Base-by-base conservation (phyloP, 2,888 invertebrate genomes). In the Andrena hattorfiana region DNA sequence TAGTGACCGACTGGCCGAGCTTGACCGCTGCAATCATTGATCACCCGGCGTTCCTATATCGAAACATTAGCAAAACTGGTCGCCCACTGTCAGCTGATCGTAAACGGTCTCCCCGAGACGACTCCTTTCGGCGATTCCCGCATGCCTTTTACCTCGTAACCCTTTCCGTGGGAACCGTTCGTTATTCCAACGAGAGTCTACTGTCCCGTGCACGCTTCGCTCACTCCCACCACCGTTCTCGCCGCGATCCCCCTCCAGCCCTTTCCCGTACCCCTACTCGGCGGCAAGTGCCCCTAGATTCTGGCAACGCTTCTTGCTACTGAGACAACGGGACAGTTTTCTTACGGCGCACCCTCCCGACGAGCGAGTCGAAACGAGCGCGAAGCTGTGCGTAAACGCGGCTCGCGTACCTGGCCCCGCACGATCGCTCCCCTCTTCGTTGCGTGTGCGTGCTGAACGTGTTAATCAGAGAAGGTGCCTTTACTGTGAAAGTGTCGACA, bases 271-370 rank as follows among this genome's bases (percentile, higher is more conserved):
- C 71, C 66, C 75, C 84, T 59, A 64, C 23, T 54, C 63, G 49
- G 59, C 70, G 71, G 73, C 82, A 68, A 63, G 79, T 81, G 74
- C 72, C 77, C 71, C 80, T 75, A 87, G 81, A 82, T 70, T 70
- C 82, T 64, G 66, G 82, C 76, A 82, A 76, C 68, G 74, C 74
- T 80, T 71, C 85, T 84, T 69, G 71, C 85, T 71, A 59, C 76
- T 35, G 73, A 79, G 78, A 48, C 71, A 81, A 72, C 83, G 78
- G 87, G 83, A 84, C 78, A 90, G 90, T 90, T 86, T 88, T 87
- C 85, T 71, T 83, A 86, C 85, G 87, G 81, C 87, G 89, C 86
- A 90, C 84, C 87, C 81, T 85, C 76, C 80, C 66, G 71, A 64
- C 82, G 73, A 84, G 69, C 59, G 64, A 82, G 56, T 72, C 63